Evolutionary conservation across 2,113 vertebrate genomes (phyloP), one percentile per base, ranked within the genome.

Genomic region (Rhinolophus sinicus): DNA sequence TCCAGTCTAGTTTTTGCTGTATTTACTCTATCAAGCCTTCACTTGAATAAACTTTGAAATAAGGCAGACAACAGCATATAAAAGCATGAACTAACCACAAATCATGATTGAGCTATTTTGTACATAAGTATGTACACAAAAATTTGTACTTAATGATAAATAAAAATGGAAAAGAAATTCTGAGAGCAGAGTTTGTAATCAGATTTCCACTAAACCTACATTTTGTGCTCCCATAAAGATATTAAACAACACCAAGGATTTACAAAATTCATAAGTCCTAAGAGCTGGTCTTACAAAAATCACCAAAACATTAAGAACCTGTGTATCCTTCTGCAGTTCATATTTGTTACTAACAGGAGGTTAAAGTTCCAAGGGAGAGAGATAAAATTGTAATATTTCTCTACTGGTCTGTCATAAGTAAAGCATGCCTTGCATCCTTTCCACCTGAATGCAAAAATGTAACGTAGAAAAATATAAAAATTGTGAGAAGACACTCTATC

Each of bases 1-100:
- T 69, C 2, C 9, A n/a, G 3, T 56, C 81, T 72, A 15, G 65
- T 54, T 87, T 64, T 84, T 5, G 15, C 35, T 90, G 11, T 4
- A 52, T 50, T 67, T 38, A 80, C 21, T 78, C 67, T 69, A 22
- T 54, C 30, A 58, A 92, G 6, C 18, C 26, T 54, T 72, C 47
- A 84, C 38, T 88, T 75, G 52, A 44, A 95, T 88, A 75, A 93
- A 88, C 54, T 86, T 28, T 82, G 95, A 97, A 81, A 86, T 86
- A 60, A 82, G n/a, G 54, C 58, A 78, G 26, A 44, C 62, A 70
- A 47, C 8, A 60, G 80, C 70, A 35, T 77, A 28, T 84, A 24
- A 88, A 88, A 80, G 26, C 21, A 35, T 78, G 75, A 88, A 50
- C 33, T 84, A 72, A 85, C 64, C 60, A 89, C 9, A 77, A 90